Evolutionary conservation across 2,888 invertebrate genomes (phyloP), one percentile per base, ranked within the genome.

Genomic region (Eulithis testata): DNA sequence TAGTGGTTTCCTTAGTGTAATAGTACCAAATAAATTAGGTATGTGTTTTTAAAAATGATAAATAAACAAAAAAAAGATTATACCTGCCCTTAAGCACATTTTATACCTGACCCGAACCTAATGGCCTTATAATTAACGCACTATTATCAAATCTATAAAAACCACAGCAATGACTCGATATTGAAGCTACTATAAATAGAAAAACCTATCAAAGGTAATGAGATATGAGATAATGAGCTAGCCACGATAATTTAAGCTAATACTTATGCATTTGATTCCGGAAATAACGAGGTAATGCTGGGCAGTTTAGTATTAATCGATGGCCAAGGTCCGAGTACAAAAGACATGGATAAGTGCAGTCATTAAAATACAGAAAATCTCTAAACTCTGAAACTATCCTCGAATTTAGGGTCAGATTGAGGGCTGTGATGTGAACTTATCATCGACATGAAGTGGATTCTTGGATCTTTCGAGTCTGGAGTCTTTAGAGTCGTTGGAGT

Each of bases 231-330:
- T 63, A 57, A 64, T 59, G 12, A 37, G 27, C 7, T 21, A 64
- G 49, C 43, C 9, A 51, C 14, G 53, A 44, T 49, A 54, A 53
- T 53, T 14, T 21, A 11, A 54, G 59, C 43, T n/a, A 45, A 56
- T 57, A 21, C 21, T 21, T 21, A 60, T 58, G 21, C 21, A 53
- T 58, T 59, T 51, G 31, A 43, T 60, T 40, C 45, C 60, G 65
- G 65, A 65, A 60, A 56, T 53, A 52, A 44, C n/a, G 12, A 53
- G 44, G 14, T 50, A 60, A 50, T 47, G 57, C 8, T 11, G 50
- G 49, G 53, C 9, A 55, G 54, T 55, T 60, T 37, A 49, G 31
- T 43, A 55, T 64, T 55, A 60, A 60, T 65, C 56, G 60, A 56
- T 51, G 45, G 45, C 31, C 65, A 65, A 56, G 60, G 60, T 57